Evolutionary conservation across 2,797 vertebrate species (phyloP).

Genomic region (Lateolabrax maculatus): DNA sequence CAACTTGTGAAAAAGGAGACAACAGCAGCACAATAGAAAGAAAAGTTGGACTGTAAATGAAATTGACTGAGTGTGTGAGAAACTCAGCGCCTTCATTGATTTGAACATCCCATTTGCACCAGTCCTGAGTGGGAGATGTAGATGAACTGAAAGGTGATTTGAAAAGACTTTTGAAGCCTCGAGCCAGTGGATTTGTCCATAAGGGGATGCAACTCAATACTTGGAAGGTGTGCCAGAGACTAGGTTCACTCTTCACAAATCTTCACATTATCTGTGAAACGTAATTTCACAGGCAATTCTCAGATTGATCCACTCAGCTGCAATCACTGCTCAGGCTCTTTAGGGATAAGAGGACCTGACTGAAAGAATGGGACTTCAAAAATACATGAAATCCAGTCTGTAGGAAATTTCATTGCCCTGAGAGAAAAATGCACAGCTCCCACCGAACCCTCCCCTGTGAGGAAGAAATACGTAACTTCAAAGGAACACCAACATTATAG

Average conservation of each 20-base stretch:
- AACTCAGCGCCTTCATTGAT: not conserved
- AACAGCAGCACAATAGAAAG: too few species aligned
- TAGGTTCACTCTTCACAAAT: slow-evolving; percentile 12
- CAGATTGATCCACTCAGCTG: slow-evolving; percentile 50
- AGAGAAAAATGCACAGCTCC: slow-evolving; percentile 6
- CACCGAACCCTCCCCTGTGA: not conserved
- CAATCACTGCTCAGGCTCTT: slow-evolving; percentile 41
- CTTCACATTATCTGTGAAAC: slow-evolving; percentile 35
- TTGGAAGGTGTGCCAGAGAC: slow-evolving; percentile 18
- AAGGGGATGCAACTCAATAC: slow-evolving; percentile 19
- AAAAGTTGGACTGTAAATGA: not conserved
- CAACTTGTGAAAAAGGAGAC: too few species aligned
- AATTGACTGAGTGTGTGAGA: not conserved
- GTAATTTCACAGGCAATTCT: slow-evolving; percentile 51
- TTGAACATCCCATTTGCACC: slow-evolving; percentile 10
- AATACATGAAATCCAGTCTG: slow-evolving; percentile 51
- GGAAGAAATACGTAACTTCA: slow-evolving; percentile 37
- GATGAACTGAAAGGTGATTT: slow-evolving; percentile 10
- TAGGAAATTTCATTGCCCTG: slow-evolving; percentile 41
- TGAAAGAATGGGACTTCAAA: slow-evolving; percentile 22
- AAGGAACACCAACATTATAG: slow-evolving; percentile 9
- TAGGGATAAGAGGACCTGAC: slow-evolving; percentile 20
- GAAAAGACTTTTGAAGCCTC: slow-evolving; percentile 5
- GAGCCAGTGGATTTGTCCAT: slow-evolving; percentile 4
- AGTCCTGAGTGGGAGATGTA: slow-evolving; percentile 5